A percentile compares a stretch with the other conserved stretches of the same genome.
phyloP scores from a whole-genome alignment of 2,888 invertebrate genomes.

The Lordiphosa fenestrarum region DNA sequence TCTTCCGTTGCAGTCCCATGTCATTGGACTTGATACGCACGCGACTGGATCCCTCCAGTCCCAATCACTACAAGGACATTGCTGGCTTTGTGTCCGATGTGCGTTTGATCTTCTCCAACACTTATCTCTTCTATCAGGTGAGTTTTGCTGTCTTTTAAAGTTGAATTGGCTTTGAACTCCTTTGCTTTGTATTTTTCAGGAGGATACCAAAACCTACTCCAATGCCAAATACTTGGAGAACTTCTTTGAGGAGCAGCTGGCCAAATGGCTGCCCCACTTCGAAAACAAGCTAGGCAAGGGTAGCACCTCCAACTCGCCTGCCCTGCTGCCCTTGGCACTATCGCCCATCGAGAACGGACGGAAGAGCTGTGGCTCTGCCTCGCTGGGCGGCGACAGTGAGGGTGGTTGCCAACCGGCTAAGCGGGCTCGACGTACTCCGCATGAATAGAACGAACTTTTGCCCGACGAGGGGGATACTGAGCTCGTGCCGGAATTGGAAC shows the following conservation, averaged over 20 bases:
- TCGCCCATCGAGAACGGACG: constrained; percentile 73
- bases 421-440: constrained; percentile 71
- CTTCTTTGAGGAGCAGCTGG: constrained; percentile 90
- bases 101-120: constrained; percentile 92
- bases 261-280: constrained; percentile 90
- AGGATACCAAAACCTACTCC: constrained; percentile 87
- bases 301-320: constrained; percentile 60
- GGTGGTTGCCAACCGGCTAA: constrained; percentile 78
- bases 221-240: constrained; percentile 91
- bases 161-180: constrained; percentile 20
- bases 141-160: constrained; percentile 24
- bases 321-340: constrained; percentile 45
- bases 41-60: constrained; percentile 87
- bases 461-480: constrained; percentile 48
- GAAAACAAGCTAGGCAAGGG: constrained; percentile 76
- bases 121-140: constrained; percentile 91
- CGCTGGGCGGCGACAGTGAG: constrained; percentile 64
- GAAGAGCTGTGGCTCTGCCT: constrained; percentile 67
- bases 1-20: constrained; percentile 83
- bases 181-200: constrained; percentile 80
- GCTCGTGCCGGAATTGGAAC: constrained; percentile 38
- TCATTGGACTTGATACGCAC: constrained; percentile 91
- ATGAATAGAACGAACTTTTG: constrained; percentile 75
- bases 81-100: constrained; percentile 90
- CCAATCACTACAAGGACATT: constrained; percentile 87